Evolutionary conservation across 2,888 invertebrate genomes (phyloP).

Genomic region (Acronicta psi): DNA sequence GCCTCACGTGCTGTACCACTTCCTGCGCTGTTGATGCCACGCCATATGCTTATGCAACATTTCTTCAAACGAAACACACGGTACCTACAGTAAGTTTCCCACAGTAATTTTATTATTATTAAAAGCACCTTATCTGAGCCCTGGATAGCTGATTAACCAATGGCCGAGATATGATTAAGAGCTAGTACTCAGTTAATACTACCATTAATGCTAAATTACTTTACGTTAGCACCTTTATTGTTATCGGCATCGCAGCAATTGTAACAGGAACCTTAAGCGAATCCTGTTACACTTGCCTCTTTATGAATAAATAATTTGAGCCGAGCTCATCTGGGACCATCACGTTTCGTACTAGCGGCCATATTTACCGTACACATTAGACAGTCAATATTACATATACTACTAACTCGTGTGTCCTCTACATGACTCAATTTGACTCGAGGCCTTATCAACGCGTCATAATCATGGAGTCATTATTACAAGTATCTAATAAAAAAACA

Average conservation of each 20-base stretch:
- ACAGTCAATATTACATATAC: constrained; percentile 67
- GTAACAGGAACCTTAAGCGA: constrained; percentile 10
- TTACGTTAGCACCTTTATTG: constrained; percentile 14
- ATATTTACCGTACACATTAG: constrained; percentile 78
- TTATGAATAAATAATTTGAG: constrained; percentile 42
- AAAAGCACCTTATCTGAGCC: too few relatives aligned
- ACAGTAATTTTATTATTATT: constrained; percentile 39
- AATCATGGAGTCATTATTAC: constrained; percentile 54
- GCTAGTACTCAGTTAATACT: too few relatives aligned
- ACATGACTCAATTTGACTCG: constrained; percentile 66
- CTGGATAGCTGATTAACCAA: too few relatives aligned
- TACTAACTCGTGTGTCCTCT: constrained; percentile 68
- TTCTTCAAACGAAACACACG: constrained; percentile 60
- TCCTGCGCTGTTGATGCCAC: constrained; percentile 63
- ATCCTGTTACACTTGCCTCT: constrained; percentile 19
- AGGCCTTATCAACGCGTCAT: constrained; percentile 63
- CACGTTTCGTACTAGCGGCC: constrained; percentile 68
- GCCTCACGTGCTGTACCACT: constrained; percentile 65
- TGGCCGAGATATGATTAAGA: too few relatives aligned
- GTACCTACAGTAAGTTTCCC: constrained; percentile 72
- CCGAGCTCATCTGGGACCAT: constrained; percentile 51
- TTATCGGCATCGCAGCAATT: constrained; percentile 13
- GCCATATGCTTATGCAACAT: constrained; percentile 78
- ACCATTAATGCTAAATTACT: constrained; percentile 6
- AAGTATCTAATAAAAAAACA: constrained; percentile 42